phyloP scores from a whole-genome alignment of 2,797 vertebrate genomes.

The Helicolenus hilgendorfi region DNA sequence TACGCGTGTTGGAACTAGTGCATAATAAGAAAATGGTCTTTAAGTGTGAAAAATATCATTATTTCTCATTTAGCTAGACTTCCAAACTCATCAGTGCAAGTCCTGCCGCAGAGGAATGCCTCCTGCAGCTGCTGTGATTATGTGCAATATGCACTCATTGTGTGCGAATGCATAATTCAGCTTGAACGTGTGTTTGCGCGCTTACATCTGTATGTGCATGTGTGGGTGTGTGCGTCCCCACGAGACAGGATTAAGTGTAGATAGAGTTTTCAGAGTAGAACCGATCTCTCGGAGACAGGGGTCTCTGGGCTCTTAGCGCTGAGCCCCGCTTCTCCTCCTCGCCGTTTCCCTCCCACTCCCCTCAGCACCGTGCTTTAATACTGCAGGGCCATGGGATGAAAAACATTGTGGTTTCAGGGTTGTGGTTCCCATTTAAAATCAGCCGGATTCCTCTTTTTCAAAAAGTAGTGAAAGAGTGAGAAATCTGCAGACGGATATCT shows the following conservation, averaged over 20 bases:
- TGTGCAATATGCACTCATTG: slow-evolving; percentile 46
- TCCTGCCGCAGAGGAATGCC: slow-evolving; percentile 22
- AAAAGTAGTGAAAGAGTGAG: slow-evolving; percentile 22
- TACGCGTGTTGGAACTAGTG: slow-evolving; percentile 28
- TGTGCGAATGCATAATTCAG: slow-evolving; percentile 64
- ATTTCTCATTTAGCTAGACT: slow-evolving; percentile 62
- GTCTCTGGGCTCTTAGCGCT: slow-evolving; percentile 73
- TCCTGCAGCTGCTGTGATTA: slow-evolving; percentile 55
- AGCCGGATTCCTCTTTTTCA: slow-evolving; percentile 16
- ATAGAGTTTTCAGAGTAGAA: slow-evolving; percentile 83
- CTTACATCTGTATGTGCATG: slow-evolving; percentile 59
- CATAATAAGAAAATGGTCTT: slow-evolving; percentile 53
- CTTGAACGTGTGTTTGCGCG: slow-evolving; percentile 45
- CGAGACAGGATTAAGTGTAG: slow-evolving; percentile 78
- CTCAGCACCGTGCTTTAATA: slow-evolving; percentile 61
- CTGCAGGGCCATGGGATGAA: slow-evolving; percentile 59
- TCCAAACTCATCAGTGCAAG: slow-evolving; percentile 56
- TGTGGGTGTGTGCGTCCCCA: slow-evolving; percentile 65
- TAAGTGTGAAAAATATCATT: slow-evolving; percentile 57
- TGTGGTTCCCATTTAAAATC: slow-evolving; percentile 63
- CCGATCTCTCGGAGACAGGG: slow-evolving; percentile 71
- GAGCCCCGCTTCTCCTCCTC: slow-evolving; percentile 62
- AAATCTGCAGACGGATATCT: slow-evolving; percentile 29
- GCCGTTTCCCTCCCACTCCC: slow-evolving; percentile 50
- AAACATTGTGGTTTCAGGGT: slow-evolving; percentile 35